These are phyloP conservation scores for Fulmarus glacialis DNA, from an alignment of 2,113 vertebrate species.

Conservation along the genomic window DNA sequence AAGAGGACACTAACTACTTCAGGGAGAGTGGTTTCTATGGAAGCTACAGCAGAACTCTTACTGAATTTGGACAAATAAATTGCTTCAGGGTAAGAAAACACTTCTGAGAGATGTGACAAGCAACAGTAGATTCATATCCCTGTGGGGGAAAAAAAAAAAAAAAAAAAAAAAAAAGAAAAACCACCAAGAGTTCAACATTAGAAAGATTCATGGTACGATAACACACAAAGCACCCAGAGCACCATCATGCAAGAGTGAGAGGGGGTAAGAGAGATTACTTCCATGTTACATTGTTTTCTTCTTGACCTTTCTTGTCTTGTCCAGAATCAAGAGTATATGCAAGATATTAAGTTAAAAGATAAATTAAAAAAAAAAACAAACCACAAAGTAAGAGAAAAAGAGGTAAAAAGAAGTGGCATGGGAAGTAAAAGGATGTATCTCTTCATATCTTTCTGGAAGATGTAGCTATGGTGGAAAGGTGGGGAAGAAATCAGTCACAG, in stretches of 20 bases:
- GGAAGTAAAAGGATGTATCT: neutral
- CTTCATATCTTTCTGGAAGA: neutral
- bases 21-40: neutral
- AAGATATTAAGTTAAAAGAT: neutral
- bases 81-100: neutral
- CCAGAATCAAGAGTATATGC: neutral
- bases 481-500: neutral
- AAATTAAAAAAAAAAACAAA: neutral
- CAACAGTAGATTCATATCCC: neutral
- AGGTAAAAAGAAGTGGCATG: fast-evolving
- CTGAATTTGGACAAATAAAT: neutral
- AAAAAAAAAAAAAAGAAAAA: neutral
- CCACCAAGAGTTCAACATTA: neutral
- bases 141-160: neutral
- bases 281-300: neutral
- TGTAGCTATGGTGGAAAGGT: neutral
- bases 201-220: neutral
- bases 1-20: neutral
- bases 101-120: neutral
- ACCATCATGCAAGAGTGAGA: neutral
- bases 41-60: neutral
- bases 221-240: neutral
- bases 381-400: neutral
- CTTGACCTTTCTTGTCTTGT: neutral
- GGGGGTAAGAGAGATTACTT: neutral